Percentiles rank a stretch among this genome's conserved stretches.
These are phyloP conservation scores for Ephialtes manifestator DNA, from an alignment of 2,888 invertebrate species.

Conservation along the genomic window DNA sequence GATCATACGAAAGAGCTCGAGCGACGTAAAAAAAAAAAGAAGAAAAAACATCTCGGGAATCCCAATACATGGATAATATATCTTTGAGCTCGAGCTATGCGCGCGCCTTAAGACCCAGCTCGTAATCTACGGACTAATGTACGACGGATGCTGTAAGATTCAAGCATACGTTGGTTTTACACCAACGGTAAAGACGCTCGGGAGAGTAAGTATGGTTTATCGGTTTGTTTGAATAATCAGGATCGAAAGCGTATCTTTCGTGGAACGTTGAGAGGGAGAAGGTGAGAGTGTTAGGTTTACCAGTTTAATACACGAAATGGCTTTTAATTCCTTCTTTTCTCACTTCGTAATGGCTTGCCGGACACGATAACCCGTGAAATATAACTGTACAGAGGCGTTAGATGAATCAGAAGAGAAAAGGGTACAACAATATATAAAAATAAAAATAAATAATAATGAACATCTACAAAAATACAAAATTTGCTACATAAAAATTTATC, in stretches of 20 bases:
- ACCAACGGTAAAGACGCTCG: slow-evolving; percentile 1
- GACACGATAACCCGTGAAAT: slow-evolving; percentile 57
- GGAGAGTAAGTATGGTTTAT: slow-evolving; percentile 75
- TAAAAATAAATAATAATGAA: too few relatives aligned
- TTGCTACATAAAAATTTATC: background rate
- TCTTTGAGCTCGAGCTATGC: slow-evolving; percentile 63
- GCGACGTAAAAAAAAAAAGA: slow-evolving; percentile 23
- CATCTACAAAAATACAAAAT: slow-evolving; percentile 55
- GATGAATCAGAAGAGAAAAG: slow-evolving; percentile 15
- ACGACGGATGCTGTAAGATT: slow-evolving; percentile 56
- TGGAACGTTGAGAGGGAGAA: slow-evolving; percentile 16
- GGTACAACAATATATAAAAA: too few relatives aligned
- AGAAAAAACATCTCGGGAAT: slow-evolving; percentile 40
- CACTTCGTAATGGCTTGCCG: slow-evolving; percentile 66
- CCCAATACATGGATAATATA: slow-evolving; percentile 75
- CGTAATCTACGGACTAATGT: slow-evolving; percentile 64
- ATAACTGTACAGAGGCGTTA: slow-evolving; percentile 49
- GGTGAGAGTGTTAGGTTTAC: slow-evolving; percentile 36
- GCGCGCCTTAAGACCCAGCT: slow-evolving; percentile 58
- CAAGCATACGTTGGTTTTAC: slow-evolving; percentile 46
- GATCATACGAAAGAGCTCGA: background rate
- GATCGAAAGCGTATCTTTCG: slow-evolving; percentile 75
- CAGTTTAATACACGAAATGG: slow-evolving; percentile 65
- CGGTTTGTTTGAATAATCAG: slow-evolving; percentile 81
- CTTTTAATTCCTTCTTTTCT: slow-evolving; percentile 69